Conservation (phyloP, 1,140 invertebrate species). For the Habropoda laboriosa region DNA sequence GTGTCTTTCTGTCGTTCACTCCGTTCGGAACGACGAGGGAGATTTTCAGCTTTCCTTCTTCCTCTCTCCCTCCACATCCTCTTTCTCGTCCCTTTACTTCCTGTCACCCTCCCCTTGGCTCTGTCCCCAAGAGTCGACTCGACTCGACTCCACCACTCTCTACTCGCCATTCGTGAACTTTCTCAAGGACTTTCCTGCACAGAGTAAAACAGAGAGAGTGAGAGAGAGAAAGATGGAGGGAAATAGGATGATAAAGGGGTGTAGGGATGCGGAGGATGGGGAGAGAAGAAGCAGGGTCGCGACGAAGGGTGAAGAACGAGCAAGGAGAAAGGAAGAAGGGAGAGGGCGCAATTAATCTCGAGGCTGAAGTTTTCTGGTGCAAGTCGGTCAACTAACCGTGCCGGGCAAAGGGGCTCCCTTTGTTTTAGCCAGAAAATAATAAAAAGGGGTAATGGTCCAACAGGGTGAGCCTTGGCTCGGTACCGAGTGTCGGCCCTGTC, state of each 20-base stretch:
- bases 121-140: background rate
- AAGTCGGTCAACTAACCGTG: slow-evolving; percentile 48
- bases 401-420: slow-evolving; percentile 44
- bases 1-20: background rate
- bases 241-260: slow-evolving; percentile 39
- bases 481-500: slow-evolving; percentile 36
- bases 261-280: slow-evolving; percentile 3
- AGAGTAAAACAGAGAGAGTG: slow-evolving; percentile 25
- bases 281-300: slow-evolving; percentile 23
- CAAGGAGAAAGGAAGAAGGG: slow-evolving; percentile 7
- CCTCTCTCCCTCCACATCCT: background rate
- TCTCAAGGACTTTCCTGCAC: slow-evolving; percentile 45
- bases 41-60: background rate
- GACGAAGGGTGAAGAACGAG: background rate
- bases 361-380: slow-evolving; percentile 56
- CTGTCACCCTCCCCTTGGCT: background rate
- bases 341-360: slow-evolving; percentile 48
- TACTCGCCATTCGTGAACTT: slow-evolving; percentile 43
- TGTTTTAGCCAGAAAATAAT: slow-evolving; percentile 59
- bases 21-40: background rate
- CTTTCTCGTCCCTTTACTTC: background rate
- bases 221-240: slow-evolving; percentile 27
- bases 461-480: slow-evolving; percentile 29
- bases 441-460: slow-evolving; percentile 56
- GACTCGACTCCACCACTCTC: slow-evolving; percentile 14